phyloP scores from a whole-genome alignment of 2,797 vertebrate species.

The Eulemur rubriventer region DNA sequence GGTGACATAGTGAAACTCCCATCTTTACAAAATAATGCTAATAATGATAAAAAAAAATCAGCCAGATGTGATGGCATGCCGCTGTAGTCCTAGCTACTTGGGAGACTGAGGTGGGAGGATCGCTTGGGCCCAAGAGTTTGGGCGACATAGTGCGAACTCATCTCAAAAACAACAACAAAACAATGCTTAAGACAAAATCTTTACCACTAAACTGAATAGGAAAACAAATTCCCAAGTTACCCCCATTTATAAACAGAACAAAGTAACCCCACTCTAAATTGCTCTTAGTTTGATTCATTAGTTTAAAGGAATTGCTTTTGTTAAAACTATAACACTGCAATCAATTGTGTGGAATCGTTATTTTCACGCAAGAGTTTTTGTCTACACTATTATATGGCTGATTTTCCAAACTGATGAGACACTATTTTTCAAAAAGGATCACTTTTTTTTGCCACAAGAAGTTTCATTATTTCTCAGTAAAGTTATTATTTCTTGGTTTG shows the following conservation, averaged over 20 bases:
- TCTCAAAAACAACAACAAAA: not conserved
- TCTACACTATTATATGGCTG: not conserved
- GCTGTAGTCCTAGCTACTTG: not conserved
- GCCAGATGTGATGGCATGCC: not conserved
- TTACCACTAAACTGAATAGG: not conserved
- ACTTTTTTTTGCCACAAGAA: not conserved
- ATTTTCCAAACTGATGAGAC: not conserved
- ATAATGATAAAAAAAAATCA: no score
- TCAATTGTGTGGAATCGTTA: not conserved
- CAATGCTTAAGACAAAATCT: not conserved
- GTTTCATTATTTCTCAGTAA: not conserved
- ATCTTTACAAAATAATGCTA: not conserved
- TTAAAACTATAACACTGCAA: not conserved
- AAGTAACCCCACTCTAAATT: not conserved
- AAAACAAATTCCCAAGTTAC: not conserved
- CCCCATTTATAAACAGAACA: not conserved
- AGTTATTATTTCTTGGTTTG: conserved; percentile 28
- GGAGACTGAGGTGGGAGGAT: not conserved
- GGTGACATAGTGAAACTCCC: not conserved
- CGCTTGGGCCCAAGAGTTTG: not conserved
- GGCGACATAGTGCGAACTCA: not conserved
- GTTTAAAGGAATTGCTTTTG: not conserved
- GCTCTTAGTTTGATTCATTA: not conserved
- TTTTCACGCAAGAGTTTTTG: not conserved
- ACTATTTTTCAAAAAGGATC: not conserved